Evolutionary conservation across 2,113 vertebrate genomes (phyloP).

Genomic region (Pterocles gutturalis): DNA sequence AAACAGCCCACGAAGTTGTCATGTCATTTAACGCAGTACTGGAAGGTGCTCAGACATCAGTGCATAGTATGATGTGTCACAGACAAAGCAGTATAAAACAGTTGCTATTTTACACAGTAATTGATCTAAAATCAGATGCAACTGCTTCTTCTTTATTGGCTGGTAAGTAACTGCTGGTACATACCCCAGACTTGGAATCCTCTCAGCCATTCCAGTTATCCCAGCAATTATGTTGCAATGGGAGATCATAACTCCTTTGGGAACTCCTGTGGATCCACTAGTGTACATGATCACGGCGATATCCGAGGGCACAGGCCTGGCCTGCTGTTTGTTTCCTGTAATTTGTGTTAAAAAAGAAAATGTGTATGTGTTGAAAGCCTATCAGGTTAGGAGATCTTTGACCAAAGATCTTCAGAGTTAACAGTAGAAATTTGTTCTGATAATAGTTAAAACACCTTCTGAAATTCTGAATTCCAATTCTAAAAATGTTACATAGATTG

Average conservation of each 20-base stretch:
- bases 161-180: background rate
- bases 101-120: background rate
- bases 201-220: constrained; percentile 91
- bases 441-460: background rate
- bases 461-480: background rate
- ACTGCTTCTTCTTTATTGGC: background rate
- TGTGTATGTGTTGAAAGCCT: fast-evolving
- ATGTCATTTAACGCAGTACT: background rate
- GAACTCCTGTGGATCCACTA: constrained; percentile 93
- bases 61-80: background rate
- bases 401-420: background rate
- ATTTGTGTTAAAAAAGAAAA: background rate
- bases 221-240: constrained; percentile 93
- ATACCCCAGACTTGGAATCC: constrained; percentile 88
- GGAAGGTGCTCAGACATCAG: background rate
- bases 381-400: background rate
- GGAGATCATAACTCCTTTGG: constrained; percentile 97
- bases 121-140: background rate
- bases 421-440: background rate
- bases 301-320: constrained; percentile 82
- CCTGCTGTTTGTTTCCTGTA: constrained; percentile 71
- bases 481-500: background rate
- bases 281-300: constrained; percentile 98
- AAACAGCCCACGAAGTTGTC: background rate
- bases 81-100: background rate